phyloP scores from a whole-genome alignment of 2,888 invertebrate genomes.

The Pristionchus entomophagus region DNA sequence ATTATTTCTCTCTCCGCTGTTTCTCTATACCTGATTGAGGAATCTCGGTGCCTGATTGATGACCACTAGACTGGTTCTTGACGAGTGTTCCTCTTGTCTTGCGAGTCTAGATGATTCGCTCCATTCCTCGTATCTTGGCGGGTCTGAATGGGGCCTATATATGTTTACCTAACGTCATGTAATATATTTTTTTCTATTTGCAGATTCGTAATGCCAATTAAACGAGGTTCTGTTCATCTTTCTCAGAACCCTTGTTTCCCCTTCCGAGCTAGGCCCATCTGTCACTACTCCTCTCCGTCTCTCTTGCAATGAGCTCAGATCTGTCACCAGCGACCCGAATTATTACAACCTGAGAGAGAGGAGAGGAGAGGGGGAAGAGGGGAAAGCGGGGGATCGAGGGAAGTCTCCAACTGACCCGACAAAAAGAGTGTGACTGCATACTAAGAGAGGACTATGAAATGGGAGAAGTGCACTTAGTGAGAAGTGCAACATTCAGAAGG shows the following conservation, averaged over 20 bases:
- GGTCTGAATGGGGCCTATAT: slow-evolving; percentile 51
- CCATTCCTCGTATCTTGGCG: slow-evolving; percentile 56
- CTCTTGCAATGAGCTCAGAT: slow-evolving; percentile 33
- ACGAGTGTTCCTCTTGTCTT: slow-evolving; percentile 46
- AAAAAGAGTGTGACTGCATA: not conserved
- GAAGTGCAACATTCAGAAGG: not conserved
- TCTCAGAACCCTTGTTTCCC: slow-evolving; percentile 28
- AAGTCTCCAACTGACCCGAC: not conserved
- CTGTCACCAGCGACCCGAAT: slow-evolving; percentile 36
- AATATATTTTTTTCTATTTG: not conserved
- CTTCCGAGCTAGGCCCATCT: not conserved
- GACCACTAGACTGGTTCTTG: slow-evolving; percentile 54
- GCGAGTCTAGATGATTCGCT: slow-evolving; percentile 45
- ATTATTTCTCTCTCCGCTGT: not conserved
- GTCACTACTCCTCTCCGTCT: slow-evolving; percentile 8
- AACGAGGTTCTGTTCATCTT: not conserved
- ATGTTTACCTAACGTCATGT: not conserved
- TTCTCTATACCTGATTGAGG: slow-evolving; percentile 58
- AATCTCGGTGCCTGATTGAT: slow-evolving; percentile 64
- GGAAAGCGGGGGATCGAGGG: not conserved
- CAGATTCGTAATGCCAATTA: too few species aligned
- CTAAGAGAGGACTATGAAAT: not conserved
- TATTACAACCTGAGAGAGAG: slow-evolving; percentile 22
- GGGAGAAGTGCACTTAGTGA: slow-evolving; percentile 13
- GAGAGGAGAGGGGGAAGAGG: not conserved